phyloP scores from a whole-genome alignment of 2,797 vertebrate species.

The Sebastes diploproa region DNA sequence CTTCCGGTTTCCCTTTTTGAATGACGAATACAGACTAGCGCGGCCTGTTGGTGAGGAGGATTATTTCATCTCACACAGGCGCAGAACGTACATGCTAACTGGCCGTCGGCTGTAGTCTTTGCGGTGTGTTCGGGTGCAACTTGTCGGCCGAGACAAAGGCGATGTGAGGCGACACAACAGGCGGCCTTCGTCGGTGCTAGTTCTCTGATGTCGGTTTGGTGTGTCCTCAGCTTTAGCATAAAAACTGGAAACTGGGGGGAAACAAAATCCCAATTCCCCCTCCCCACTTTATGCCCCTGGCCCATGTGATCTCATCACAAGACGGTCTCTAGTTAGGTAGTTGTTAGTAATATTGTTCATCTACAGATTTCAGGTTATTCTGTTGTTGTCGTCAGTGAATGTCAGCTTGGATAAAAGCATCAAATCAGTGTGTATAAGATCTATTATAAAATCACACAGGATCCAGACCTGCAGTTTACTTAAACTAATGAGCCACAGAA shows the following conservation, averaged over 20 bases:
- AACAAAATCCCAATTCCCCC: neutral
- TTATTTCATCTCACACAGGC: neutral
- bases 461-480: neutral
- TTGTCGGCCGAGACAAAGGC: too few species aligned
- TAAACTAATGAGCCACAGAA: conserved; percentile 1
- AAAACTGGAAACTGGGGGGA: neutral
- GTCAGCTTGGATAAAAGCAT: neutral
- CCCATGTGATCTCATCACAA: neutral
- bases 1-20: too few species aligned
- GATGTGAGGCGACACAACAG: too few species aligned
- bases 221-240: neutral
- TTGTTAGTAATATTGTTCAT: neutral
- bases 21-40: neutral
- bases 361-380: neutral
- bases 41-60: neutral
- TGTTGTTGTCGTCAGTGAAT: neutral
- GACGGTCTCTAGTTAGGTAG: neutral
- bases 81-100: neutral
- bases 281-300: neutral
- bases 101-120: neutral
- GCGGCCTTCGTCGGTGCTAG: too few species aligned
- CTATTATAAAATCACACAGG: neutral
- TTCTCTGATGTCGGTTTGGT: too few species aligned
- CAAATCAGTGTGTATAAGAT: neutral
- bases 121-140: too few species aligned